Conservation (phyloP, 2,113 vertebrate genomes). For the Willisornis vidua region DNA sequence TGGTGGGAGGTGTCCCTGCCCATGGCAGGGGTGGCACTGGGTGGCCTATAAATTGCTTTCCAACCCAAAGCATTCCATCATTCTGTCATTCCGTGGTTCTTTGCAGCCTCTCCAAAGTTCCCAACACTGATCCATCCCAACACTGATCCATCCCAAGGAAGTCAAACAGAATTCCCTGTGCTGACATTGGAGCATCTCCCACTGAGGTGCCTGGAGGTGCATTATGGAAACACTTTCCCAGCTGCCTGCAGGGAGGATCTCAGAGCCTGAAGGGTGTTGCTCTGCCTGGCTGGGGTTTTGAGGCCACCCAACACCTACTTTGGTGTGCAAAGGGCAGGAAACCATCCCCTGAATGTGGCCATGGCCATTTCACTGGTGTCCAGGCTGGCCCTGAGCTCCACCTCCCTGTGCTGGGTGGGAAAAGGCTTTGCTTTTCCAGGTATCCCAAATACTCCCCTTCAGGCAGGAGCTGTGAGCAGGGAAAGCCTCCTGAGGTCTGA, state of each 20-base stretch:
- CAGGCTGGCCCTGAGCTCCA: background rate
- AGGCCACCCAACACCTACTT: background rate
- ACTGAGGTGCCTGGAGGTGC: background rate
- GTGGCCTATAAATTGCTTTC: background rate
- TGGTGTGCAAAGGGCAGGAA: background rate
- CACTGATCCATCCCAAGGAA: background rate
- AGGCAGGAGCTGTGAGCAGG: background rate
- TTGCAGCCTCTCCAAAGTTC: background rate
- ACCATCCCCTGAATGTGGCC: fast-evolving
- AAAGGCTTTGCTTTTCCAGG: background rate
- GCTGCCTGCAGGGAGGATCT: background rate
- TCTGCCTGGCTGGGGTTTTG: background rate
- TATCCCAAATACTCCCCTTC: background rate
- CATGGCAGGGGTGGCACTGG: background rate
- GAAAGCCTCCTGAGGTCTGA: background rate
- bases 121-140: background rate
- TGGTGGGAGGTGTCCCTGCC: background rate
- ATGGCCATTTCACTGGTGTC: background rate
- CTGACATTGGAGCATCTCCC: background rate
- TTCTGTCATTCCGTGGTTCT: background rate
- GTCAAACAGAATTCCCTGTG: background rate
- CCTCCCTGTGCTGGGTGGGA: background rate
- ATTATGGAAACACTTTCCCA: background rate
- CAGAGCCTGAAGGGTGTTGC: background rate
- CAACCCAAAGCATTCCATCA: background rate